Base-by-base conservation (phyloP, 2,113 vertebrate species). In the Brachionichthys hirsutus region DNA sequence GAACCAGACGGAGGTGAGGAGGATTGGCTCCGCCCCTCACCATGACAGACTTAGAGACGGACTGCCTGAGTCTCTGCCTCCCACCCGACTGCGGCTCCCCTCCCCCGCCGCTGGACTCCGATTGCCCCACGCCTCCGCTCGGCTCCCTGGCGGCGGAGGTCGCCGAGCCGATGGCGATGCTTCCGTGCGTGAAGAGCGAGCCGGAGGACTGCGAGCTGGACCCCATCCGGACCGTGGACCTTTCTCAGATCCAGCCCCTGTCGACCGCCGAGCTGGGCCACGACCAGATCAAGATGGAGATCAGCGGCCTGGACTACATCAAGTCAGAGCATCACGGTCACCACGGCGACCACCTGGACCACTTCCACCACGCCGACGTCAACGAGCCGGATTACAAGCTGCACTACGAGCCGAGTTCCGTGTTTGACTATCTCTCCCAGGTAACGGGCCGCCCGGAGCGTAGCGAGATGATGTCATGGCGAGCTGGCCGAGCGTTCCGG, bases 221-320 rank as follows among this genome's bases (percentile, higher is more conserved):
- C 15, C 82, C 89, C 20, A 89, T 91, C 67, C 54, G 67, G 53
- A 92, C 91, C 0, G 90, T 92, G 48, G 91, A 92, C 72, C 81
- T 92, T 61, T 91, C 91, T 0, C 88, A 91, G 77, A 92, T 92
- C 80, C 91, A 92, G 83, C 83, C 89, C 0, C 86, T 92, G 57
- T 90, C 89, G 70, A 92, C 90, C 0, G 91, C 91, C 0, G 91
- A 92, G 69, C 86, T 92, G 73, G 89, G 90, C 48, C 86, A 84
- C 1, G 91, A 92, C 12, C 91, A 91, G 79, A 89, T 92, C 77
- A 88, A 91, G 81, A 92, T 92, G 91, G 91, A 92, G 84, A 92
- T 92, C 87, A 92, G 90, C 24, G 91, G 91, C 24, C 82, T 92
- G 2, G 91, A 92, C 68, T 92, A 92, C 85, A 92, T 92, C 71